These are phyloP conservation scores for Globodera ellingtonae DNA, from an alignment of 1,140 invertebrate genomes.

Conservation along the genomic window DNA sequence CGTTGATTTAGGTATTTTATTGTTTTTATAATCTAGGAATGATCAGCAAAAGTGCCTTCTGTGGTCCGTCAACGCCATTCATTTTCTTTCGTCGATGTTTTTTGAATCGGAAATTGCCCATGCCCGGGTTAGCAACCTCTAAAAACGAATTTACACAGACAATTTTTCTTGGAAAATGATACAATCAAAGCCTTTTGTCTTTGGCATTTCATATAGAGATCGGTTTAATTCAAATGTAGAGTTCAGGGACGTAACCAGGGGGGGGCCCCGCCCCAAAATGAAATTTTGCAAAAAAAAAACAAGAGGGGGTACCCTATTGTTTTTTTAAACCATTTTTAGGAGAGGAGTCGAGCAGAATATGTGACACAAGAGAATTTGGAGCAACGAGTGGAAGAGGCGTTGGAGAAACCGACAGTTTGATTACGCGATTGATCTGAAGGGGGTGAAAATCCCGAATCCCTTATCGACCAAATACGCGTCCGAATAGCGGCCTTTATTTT, in stretches of 20 bases:
- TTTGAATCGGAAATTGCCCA: not conserved
- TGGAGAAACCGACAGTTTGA: conserved; percentile 49
- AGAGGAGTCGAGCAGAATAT: conserved; percentile 45
- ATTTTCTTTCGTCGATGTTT: not conserved
- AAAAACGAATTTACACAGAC: no score
- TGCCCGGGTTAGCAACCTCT: not conserved
- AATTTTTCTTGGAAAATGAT: no score
- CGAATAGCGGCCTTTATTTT: no score
- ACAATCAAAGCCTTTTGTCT: no score
- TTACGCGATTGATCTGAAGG: conserved; percentile 49
- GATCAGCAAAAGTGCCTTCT: not conserved
- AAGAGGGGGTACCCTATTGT: no score
- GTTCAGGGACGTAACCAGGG: no score
- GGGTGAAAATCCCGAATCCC: conserved; percentile 30
- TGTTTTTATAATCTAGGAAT: not conserved
- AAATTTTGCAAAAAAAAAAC: no score
- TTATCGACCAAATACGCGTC: conserved; percentile 42
- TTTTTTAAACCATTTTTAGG: conserved; percentile 22
- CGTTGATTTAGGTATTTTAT: not conserved
- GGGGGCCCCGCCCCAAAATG: no score
- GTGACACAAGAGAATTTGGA: conserved; percentile 51
- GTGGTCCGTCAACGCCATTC: not conserved
- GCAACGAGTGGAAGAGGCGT: conserved; percentile 42
- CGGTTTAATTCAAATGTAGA: no score
- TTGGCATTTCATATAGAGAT: no score